Conservation (phyloP, 92 coral and sea anemone species). For the Plumapathes pennacea region DNA sequence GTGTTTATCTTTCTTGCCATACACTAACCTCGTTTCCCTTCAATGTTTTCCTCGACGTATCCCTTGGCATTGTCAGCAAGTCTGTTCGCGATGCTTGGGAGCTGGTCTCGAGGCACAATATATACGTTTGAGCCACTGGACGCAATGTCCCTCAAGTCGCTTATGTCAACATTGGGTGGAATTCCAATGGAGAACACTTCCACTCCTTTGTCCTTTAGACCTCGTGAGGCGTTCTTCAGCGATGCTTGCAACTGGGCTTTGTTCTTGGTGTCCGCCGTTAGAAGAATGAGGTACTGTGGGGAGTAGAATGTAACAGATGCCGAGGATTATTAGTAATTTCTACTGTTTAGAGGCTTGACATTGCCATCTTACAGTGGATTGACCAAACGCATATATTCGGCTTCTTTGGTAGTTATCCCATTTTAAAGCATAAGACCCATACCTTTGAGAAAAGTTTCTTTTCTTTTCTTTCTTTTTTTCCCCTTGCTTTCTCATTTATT, state of each 20-base stretch:
- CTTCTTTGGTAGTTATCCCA: no score
- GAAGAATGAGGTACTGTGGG: conserved; percentile 47
- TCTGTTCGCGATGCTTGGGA: conserved; percentile 26
- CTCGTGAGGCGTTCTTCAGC: conserved; percentile 34
- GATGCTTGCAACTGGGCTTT: conserved; percentile 14
- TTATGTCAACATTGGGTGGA: conserved; percentile 12
- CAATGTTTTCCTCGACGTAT: conserved; percentile 16
- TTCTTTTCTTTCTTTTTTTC: no score
- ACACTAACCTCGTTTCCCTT: neutral
- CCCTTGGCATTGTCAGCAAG: conserved; percentile 42
- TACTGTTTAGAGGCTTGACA: no score
- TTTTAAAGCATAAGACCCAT: no score
- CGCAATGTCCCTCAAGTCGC: conserved; percentile 39
- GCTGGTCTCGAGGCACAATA: conserved; percentile 18
- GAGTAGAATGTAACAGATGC: neutral
- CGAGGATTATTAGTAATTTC: no score
- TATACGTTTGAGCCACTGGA: conserved; percentile 49
- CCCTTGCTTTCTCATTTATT: no score
- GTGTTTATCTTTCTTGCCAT: neutral
- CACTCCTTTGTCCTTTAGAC: conserved; percentile 46
- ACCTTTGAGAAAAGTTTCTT: no score
- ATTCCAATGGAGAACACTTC: conserved; percentile 41
- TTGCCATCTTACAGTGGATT: no score
- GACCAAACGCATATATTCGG: no score
- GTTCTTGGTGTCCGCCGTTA: conserved; percentile 33